Conservation (phyloP, 1,140 invertebrate species). For the Dufourea novaeangliae region DNA sequence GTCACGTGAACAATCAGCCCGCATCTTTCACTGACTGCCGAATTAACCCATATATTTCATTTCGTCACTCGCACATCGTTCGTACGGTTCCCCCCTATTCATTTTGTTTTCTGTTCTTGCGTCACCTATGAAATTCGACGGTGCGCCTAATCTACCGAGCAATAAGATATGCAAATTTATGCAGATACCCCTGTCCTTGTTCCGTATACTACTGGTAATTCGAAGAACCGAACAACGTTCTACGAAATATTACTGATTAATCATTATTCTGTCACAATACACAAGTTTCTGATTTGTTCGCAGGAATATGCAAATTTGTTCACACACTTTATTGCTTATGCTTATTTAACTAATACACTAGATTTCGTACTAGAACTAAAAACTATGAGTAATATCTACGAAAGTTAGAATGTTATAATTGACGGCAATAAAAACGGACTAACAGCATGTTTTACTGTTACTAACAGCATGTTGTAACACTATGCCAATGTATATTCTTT, state of each 20-base stretch:
- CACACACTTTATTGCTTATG: too few species aligned
- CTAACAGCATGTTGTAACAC: too few species aligned
- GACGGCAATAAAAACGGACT: too few species aligned
- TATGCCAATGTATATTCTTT: too few species aligned
- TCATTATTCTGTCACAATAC: too few species aligned
- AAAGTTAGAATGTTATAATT: too few species aligned
- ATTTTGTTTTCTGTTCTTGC: slow-evolving; percentile 10
- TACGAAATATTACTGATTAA: neutral
- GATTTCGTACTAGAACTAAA: too few species aligned
- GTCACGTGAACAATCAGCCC: slow-evolving; percentile 18
- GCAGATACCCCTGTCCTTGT: neutral
- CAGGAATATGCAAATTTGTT: too few species aligned
- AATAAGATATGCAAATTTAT: slow-evolving; percentile 35
- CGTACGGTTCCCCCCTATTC: neutral
- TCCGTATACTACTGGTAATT: neutral
- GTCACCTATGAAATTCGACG: slow-evolving; percentile 18
- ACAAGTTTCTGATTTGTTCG: too few species aligned
- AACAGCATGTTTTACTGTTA: too few species aligned
- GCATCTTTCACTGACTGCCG: slow-evolving; percentile 33
- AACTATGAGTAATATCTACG: too few species aligned
- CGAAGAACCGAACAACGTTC: neutral
- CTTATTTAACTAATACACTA: too few species aligned
- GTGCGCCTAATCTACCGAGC: neutral
- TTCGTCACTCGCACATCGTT: slow-evolving; percentile 27
- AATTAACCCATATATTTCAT: slow-evolving; percentile 37